These are phyloP conservation scores for Lasioglossum baleicum DNA, from an alignment of 1,140 invertebrate genomes.

Conservation along the genomic window DNA sequence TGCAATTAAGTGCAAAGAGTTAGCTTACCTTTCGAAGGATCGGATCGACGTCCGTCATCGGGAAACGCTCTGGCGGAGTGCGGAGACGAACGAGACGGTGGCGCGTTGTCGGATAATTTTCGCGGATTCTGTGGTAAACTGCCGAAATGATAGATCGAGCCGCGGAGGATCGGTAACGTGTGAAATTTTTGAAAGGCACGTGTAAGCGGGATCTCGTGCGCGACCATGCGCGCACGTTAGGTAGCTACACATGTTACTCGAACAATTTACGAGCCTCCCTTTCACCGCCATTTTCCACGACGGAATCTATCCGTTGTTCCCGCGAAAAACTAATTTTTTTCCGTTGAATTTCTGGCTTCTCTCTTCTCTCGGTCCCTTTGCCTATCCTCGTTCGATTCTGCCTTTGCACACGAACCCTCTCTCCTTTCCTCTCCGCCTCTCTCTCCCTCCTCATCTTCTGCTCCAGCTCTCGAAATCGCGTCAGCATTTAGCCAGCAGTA, in stretches of 20 bases:
- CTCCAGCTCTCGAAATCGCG: constrained; percentile 71
- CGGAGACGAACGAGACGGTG: constrained; percentile 54
- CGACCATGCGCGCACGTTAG: constrained; percentile 52
- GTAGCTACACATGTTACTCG: constrained; percentile 54
- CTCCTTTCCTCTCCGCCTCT: not conserved
- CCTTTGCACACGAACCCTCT: not conserved
- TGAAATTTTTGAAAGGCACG: constrained; percentile 66
- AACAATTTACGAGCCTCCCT: constrained; percentile 70
- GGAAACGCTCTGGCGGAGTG: not conserved
- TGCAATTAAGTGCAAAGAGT: no score
- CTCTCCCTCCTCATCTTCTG: constrained; percentile 40
- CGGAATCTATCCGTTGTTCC: not conserved
- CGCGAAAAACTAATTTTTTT: not conserved
- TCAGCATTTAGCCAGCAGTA: constrained; percentile 78
- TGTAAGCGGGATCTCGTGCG: constrained; percentile 61
- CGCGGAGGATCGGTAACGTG: constrained; percentile 58
- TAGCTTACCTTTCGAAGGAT: not conserved
- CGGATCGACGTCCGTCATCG: constrained; percentile 29
- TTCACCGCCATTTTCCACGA: not conserved
- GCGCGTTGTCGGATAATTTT: constrained; percentile 62
- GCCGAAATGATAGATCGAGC: constrained; percentile 62
- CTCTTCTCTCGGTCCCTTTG: not conserved
- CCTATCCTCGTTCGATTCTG: constrained; percentile 18
- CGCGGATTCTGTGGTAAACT: constrained; percentile 53
- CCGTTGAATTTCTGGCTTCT: not conserved